phyloP scores from a whole-genome alignment of 2,888 invertebrate genomes.

The Nephrotoma appendiculata region DNA sequence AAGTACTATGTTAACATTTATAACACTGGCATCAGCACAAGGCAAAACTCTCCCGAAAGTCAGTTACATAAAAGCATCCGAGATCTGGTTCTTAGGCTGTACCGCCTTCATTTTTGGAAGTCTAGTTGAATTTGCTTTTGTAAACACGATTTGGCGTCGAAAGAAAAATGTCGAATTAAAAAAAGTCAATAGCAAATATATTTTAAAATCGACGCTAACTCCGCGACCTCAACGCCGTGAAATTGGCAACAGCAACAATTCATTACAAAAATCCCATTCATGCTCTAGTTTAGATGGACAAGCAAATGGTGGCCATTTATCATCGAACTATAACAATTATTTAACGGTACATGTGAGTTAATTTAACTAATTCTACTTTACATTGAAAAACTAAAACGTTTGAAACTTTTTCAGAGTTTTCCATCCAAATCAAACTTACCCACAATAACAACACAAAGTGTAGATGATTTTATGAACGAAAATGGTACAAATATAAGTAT shows the following conservation, averaged over 20 bases:
- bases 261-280: constrained; percentile 53
- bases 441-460: constrained; percentile 52
- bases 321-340: constrained; percentile 47
- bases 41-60: constrained; percentile 77
- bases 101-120: constrained; percentile 74
- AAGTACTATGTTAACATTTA: constrained; percentile 75
- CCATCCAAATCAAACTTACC: constrained; percentile 49
- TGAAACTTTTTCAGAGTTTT: constrained; percentile 39
- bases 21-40: constrained; percentile 71
- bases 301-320: constrained; percentile 21
- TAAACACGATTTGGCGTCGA: constrained; percentile 76
- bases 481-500: constrained; percentile 15
- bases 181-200: constrained; percentile 58
- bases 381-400: constrained; percentile 7
- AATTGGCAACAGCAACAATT: constrained; percentile 42
- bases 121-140: constrained; percentile 76
- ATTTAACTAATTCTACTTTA: constrained; percentile 5
- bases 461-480: constrained; percentile 39
- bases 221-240: constrained; percentile 61
- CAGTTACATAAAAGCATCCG: constrained; percentile 78
- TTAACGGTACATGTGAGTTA: constrained; percentile 56
- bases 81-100: constrained; percentile 80
- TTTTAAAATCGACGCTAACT: constrained; percentile 68
- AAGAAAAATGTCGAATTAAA: constrained; percentile 37
- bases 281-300: constrained; percentile 50